Percentiles rank a stretch among this genome's conserved stretches.
Evolutionary conservation across 2,888 invertebrate genomes (phyloP).

Genomic region (Pseudococcus jackbeardsleyi): DNA sequence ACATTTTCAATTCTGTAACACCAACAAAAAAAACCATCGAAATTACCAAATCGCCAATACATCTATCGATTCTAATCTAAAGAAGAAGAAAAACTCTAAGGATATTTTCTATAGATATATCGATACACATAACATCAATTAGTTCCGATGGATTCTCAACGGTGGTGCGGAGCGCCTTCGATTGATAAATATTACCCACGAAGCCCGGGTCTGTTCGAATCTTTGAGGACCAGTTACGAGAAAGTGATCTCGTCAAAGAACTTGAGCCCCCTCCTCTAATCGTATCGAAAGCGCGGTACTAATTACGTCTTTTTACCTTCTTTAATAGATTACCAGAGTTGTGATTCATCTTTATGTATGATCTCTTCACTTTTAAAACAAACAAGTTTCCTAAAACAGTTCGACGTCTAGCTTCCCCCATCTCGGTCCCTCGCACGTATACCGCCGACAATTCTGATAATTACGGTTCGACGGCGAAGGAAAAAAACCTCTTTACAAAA

Average conservation of each 20-base stretch:
- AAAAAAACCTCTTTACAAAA: constrained; percentile 40
- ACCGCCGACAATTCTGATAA: constrained; percentile 34
- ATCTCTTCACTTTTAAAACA: constrained; percentile 43
- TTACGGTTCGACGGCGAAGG: constrained; percentile 11
- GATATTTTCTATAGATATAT: neutral
- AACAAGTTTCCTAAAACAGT: constrained; percentile 52
- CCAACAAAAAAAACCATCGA: neutral
- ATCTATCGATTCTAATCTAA: neutral
- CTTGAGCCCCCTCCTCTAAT: neutral
- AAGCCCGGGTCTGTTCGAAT: neutral
- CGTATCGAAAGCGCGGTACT: constrained; percentile 13
- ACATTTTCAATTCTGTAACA: constrained; percentile 46
- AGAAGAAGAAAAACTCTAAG: neutral
- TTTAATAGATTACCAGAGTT: constrained; percentile 8
- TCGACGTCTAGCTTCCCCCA: constrained; percentile 14
- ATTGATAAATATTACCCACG: constrained; percentile 1
- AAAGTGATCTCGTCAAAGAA: constrained; percentile 33
- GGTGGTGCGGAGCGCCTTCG: neutral
- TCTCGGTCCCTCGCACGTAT: neutral
- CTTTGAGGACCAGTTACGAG: neutral
- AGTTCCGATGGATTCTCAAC: neutral
- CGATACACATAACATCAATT: neutral
- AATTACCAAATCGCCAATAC: neutral
- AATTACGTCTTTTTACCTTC: constrained; percentile 7
- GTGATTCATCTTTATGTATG: constrained; percentile 44